phyloP scores from a whole-genome alignment of 2,113 vertebrate species.

The Antechinus stuartii region DNA sequence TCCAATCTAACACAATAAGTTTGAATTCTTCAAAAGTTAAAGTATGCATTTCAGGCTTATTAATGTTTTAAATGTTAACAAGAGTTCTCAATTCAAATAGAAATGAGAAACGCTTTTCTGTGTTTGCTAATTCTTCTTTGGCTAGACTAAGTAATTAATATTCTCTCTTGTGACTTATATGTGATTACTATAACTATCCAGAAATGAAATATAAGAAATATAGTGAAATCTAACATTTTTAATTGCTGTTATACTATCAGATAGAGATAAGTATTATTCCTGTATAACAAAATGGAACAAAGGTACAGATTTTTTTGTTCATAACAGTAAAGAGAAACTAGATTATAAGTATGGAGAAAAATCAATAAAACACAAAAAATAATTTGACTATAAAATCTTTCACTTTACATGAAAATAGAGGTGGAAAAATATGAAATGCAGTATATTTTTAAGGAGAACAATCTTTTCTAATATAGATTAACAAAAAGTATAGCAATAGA shows the following conservation, averaged over 20 bases:
- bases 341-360: conserved; percentile 53
- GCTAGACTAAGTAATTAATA: neutral
- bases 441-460: neutral
- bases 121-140: conserved; percentile 12
- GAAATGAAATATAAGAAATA: conserved; percentile 20
- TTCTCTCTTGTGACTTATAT: neutral
- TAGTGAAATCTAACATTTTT: neutral
- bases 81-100: neutral
- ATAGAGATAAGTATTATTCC: neutral
- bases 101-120: neutral
- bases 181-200: neutral
- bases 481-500: conserved; percentile 23
- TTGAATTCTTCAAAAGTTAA: neutral
- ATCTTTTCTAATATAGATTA: conserved; percentile 44
- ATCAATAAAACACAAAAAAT: conserved; percentile 51
- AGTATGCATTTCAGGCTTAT: neutral
- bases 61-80: neutral
- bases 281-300: neutral
- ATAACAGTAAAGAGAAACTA: neutral
- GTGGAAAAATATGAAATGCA: conserved; percentile 41
- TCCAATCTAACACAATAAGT: neutral
- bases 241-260: neutral
- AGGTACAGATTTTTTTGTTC: conserved; percentile 1
- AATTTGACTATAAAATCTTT: conserved; percentile 68
- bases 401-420: conserved; percentile 7